Percentiles rank a stretch among this genome's conserved stretches.
phyloP scores from a whole-genome alignment of 2,797 vertebrate species.

The Gila robusta region DNA sequence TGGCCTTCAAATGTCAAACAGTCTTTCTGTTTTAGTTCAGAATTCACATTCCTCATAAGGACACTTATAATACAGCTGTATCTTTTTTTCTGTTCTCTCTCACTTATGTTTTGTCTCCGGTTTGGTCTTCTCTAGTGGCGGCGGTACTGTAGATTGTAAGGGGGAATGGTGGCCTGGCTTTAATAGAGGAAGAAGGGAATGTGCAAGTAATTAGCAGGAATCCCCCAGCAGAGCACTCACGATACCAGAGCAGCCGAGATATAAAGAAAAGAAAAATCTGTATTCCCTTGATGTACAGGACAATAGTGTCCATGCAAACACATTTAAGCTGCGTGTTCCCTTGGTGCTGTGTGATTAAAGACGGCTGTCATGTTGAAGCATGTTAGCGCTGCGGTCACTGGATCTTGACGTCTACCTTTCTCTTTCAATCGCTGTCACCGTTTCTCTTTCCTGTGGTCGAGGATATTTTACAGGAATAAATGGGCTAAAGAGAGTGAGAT shows the following conservation, averaged over 20 bases:
- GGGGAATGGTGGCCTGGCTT: slow-evolving; percentile 64
- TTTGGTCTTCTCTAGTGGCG: slow-evolving; percentile 33
- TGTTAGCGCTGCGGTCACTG: slow-evolving; percentile 48
- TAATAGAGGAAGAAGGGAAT: slow-evolving; percentile 72
- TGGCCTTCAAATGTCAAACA: slow-evolving; percentile 37
- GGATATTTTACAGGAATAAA: slow-evolving; percentile 29
- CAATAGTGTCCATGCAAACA: slow-evolving; percentile 54
- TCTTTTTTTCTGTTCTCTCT: slow-evolving; percentile 29
- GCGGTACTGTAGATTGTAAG: slow-evolving; percentile 57
- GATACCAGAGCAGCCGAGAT: slow-evolving; percentile 60
- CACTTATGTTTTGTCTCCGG: slow-evolving; percentile 15
- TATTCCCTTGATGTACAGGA: slow-evolving; percentile 58
- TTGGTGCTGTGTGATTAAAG: slow-evolving; percentile 59
- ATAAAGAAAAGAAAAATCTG: slow-evolving; percentile 51
- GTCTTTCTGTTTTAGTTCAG: slow-evolving; percentile 16
- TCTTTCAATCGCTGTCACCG: not conserved
- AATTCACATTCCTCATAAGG: slow-evolving; percentile 16
- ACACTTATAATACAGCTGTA: slow-evolving; percentile 21
- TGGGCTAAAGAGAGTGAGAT: slow-evolving; percentile 23
- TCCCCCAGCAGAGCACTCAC: slow-evolving; percentile 65
- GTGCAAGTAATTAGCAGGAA: slow-evolving; percentile 68
- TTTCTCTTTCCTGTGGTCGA: slow-evolving; percentile 30
- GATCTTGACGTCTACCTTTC: slow-evolving; percentile 36
- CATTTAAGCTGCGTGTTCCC: slow-evolving; percentile 29
- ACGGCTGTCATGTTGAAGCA: slow-evolving; percentile 59